Conservation (phyloP, 1,140 invertebrate species). For the Carcinoscorpius rotundicauda region DNA sequence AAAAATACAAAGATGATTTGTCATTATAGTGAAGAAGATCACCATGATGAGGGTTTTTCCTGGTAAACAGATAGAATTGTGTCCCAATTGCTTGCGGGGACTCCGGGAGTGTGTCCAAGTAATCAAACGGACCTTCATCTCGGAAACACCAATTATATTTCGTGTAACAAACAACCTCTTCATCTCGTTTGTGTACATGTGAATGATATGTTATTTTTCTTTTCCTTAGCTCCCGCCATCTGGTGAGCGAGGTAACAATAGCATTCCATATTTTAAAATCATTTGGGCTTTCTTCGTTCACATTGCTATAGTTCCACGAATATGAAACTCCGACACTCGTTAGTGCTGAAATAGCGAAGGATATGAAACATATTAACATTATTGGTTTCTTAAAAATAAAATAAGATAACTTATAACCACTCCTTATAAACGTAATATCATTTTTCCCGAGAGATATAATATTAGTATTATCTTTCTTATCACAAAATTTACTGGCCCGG, state of each 20-base stretch:
- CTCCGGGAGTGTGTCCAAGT: constrained; percentile 73
- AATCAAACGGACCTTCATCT: constrained; percentile 66
- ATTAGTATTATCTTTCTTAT: no score
- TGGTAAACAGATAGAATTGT: constrained; percentile 39
- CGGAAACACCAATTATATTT: constrained; percentile 84
- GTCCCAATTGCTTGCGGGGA: constrained; percentile 49
- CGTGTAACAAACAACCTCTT: constrained; percentile 66
- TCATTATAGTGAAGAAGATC: constrained; percentile 19
- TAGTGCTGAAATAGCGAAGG: no score
- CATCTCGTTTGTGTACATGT: constrained; percentile 27
- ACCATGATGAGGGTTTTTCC: constrained; percentile 27
- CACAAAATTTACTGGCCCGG: no score
- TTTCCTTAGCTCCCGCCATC: constrained; percentile 34
- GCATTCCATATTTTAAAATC: constrained; percentile 43
- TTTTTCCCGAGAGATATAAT: no score
- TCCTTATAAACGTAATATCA: no score
- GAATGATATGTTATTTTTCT: constrained; percentile 7
- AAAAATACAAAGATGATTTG: constrained; percentile 17
- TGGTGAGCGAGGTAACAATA: constrained; percentile 42
- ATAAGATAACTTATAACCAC: no score
- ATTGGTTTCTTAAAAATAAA: no score
- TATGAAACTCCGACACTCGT: no score
- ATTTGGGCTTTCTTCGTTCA: constrained; percentile 31
- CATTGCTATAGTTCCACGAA: no score
- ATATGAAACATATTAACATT: no score